These are phyloP conservation scores for Notodonta ziczac DNA, from an alignment of 2,888 invertebrate genomes.

Conservation along the genomic window DNA sequence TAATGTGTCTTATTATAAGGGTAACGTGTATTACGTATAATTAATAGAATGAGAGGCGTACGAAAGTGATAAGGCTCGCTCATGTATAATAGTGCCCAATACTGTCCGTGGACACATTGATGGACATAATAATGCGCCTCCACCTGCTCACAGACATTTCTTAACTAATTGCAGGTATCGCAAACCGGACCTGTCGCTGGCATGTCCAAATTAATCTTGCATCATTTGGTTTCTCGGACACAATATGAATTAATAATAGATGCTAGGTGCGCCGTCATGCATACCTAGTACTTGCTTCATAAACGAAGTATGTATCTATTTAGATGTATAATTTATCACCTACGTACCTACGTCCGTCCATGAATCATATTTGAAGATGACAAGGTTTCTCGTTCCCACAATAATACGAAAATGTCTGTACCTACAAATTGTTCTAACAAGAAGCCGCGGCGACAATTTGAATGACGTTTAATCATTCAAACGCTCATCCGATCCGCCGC, in stretches of 20 bases:
- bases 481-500: not conserved
- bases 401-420: not conserved
- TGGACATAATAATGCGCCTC: not conserved
- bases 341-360: too few species aligned
- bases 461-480: constrained; percentile 2
- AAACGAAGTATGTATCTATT: too few species aligned
- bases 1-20: too few species aligned
- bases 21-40: too few species aligned
- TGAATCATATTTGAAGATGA: too few species aligned
- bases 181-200: not conserved
- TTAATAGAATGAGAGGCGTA: too few species aligned
- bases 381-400: not conserved
- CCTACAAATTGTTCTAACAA: not conserved
- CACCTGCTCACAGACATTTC: not conserved
- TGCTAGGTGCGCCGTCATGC: too few species aligned
- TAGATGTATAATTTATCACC: too few species aligned
- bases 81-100: not conserved
- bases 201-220: not conserved
- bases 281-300: too few species aligned
- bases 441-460: constrained; percentile 2
- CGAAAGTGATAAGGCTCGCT: too few species aligned
- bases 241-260: too few species aligned
- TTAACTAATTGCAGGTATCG: constrained; percentile 1
- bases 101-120: not conserved
- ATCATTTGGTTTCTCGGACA: not conserved